A percentile compares a stretch with the other conserved stretches of the same genome.
Evolutionary conservation across 2,888 invertebrate genomes (phyloP).

Genomic region (Hypena proboscidalis): DNA sequence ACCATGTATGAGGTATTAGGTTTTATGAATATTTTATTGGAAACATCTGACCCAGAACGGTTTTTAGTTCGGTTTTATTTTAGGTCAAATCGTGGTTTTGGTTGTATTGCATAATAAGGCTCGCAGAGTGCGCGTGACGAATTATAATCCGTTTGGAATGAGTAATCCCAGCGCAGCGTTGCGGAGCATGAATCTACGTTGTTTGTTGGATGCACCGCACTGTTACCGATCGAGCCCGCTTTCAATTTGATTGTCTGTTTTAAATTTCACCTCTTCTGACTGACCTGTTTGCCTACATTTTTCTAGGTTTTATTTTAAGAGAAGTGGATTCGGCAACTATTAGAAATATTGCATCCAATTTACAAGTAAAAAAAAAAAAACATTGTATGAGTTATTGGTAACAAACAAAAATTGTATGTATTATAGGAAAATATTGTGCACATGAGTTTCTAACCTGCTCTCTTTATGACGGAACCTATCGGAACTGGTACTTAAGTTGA

Average conservation of each 20-base stretch:
- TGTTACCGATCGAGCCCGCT: slow-evolving; percentile 22
- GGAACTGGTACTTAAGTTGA: no score
- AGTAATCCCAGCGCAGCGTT: slow-evolving; percentile 58
- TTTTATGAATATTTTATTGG: slow-evolving; percentile 11
- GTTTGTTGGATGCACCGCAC: slow-evolving; percentile 46
- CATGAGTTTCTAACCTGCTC: no score
- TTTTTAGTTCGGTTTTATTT: slow-evolving; percentile 16
- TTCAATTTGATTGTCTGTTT: slow-evolving; percentile 33
- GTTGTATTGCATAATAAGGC: slow-evolving; percentile 53
- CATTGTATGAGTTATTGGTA: no score
- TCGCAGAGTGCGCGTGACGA: slow-evolving; percentile 60
- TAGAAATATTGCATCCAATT: no score
- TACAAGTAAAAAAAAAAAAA: no score
- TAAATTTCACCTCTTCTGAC: slow-evolving; percentile 21
- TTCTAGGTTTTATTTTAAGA: background rate
- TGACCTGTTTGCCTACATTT: slow-evolving; percentile 7
- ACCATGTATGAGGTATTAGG: slow-evolving; percentile 8
- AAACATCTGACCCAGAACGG: background rate
- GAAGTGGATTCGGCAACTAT: slow-evolving; percentile 1
- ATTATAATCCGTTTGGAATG: slow-evolving; percentile 62
- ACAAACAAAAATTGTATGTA: no score
- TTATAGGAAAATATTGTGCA: no score
- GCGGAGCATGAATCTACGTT: slow-evolving; percentile 55
- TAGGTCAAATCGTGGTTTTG: slow-evolving; percentile 18
- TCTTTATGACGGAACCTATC: no score